These are phyloP conservation scores for Mesaphorura yosii DNA, from an alignment of 1,140 invertebrate genomes.

Conservation along the genomic window DNA sequence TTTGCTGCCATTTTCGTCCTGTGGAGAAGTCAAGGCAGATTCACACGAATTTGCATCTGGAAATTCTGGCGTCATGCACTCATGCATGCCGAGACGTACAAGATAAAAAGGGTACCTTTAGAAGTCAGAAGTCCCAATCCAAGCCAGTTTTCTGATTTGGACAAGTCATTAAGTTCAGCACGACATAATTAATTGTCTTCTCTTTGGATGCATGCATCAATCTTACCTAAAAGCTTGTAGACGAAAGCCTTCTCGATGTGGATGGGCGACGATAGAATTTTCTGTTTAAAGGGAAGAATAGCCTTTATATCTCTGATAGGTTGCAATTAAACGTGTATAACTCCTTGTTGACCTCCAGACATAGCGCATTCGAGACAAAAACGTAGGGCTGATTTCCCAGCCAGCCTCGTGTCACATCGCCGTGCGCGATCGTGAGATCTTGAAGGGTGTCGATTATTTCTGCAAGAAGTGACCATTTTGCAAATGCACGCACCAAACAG, in stretches of 20 bases:
- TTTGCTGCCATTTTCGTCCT: constrained; percentile 64
- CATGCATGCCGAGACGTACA: too few species aligned
- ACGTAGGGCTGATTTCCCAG: constrained; percentile 8
- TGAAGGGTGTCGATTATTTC: not conserved
- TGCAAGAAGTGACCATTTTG: too few species aligned
- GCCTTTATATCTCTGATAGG: not conserved
- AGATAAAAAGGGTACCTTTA: constrained; percentile 6
- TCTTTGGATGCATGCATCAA: too few species aligned
- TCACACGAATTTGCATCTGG: not conserved
- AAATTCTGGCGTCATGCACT: too few species aligned
- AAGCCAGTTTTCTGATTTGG: constrained; percentile 52
- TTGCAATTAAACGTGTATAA: not conserved
- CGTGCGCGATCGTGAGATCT: not conserved
- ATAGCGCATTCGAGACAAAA: constrained; percentile 17
- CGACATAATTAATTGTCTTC: too few species aligned
- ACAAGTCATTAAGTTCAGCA: too few species aligned
- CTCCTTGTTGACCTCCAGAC: constrained; percentile 25
- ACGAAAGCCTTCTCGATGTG: constrained; percentile 59
- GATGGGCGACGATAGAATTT: constrained; percentile 54
- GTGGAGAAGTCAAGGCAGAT: too few species aligned
- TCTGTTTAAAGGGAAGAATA: constrained; percentile 35
- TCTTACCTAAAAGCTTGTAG: constrained; percentile 62
- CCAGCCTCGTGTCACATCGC: not conserved
- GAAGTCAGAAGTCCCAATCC: constrained; percentile 17
- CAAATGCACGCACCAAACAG: too few species aligned